Evolutionary conservation across 2,113 vertebrate species (phyloP).

Genomic region (Brachionichthys hirsutus): DNA sequence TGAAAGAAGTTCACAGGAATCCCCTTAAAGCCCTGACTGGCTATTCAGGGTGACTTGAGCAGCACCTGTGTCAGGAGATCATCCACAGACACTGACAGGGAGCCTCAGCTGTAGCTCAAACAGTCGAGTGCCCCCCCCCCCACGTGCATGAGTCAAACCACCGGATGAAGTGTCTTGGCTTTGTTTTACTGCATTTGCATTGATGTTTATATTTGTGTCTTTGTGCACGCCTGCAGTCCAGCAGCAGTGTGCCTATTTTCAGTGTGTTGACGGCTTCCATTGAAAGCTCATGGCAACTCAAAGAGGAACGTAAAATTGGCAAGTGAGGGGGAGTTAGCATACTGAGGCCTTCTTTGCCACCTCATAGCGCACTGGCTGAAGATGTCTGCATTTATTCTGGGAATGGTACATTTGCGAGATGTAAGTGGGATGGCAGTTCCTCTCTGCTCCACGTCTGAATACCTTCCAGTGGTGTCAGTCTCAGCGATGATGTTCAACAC

Average conservation of each 20-base stretch:
- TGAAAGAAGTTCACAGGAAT: neutral
- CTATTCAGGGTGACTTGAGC: slow-evolving; percentile 26
- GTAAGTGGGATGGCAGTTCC: slow-evolving; percentile 70
- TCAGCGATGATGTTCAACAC: slow-evolving; percentile 39
- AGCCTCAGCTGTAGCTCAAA: slow-evolving; percentile 60
- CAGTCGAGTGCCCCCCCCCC: slow-evolving; percentile 57
- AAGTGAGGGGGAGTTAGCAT: slow-evolving; percentile 74
- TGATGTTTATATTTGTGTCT: slow-evolving; percentile 15
- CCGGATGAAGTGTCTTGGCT: slow-evolving; percentile 11
- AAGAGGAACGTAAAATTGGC: slow-evolving; percentile 75
- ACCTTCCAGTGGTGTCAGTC: slow-evolving; percentile 55
- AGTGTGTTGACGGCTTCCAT: slow-evolving; percentile 73
- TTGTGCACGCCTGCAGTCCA: slow-evolving; percentile 56
- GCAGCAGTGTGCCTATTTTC: slow-evolving; percentile 68
- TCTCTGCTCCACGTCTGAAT: slow-evolving; percentile 55
- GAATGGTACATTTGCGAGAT: slow-evolving; percentile 76
- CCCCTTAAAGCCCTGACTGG: neutral
- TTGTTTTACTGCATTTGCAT: slow-evolving; percentile 30
- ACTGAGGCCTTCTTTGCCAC: slow-evolving; percentile 75
- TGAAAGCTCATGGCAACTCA: slow-evolving; percentile 72
- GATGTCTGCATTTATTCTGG: slow-evolving; percentile 83
- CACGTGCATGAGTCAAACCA: slow-evolving; percentile 6
- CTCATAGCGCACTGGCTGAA: slow-evolving; percentile 78
- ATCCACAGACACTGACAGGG: slow-evolving; percentile 36
- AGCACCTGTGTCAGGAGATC: slow-evolving; percentile 46